A percentile compares a stretch with the other conserved stretches of the same genome.
Evolutionary conservation across 2,113 vertebrate species (phyloP).

Genomic region (Neotoma lepida): DNA sequence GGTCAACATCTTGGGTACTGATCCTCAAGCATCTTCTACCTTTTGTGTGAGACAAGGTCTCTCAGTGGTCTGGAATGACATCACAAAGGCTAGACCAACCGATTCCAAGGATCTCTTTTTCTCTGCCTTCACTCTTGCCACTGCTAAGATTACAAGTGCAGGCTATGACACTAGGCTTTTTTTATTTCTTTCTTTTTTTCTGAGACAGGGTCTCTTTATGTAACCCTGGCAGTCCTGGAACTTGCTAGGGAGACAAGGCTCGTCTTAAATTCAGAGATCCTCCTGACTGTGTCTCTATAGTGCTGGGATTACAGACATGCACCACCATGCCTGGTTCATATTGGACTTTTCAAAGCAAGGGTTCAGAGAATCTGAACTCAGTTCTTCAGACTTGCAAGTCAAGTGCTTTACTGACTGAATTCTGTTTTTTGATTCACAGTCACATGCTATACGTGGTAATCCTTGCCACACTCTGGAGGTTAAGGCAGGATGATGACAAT

Average conservation of each 20-base stretch:
- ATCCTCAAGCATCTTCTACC: not conserved
- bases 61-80: not conserved
- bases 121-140: not conserved
- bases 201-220: not conserved
- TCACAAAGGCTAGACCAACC: not conserved
- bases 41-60: not conserved
- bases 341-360: not conserved
- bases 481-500: not conserved
- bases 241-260: not conserved
- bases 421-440: conserved; percentile 24
- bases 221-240: not conserved
- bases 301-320: not conserved
- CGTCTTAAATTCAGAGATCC: not conserved
- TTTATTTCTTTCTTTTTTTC: too few relatives aligned
- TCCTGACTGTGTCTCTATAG: not conserved
- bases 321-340: not conserved
- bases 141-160: not conserved
- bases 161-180: not conserved
- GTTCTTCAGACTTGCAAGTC: not conserved
- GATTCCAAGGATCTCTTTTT: not conserved
- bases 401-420: not conserved
- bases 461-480: not conserved
- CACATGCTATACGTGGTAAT: not conserved
- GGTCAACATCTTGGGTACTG: not conserved
- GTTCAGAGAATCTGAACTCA: not conserved